phyloP scores from a whole-genome alignment of 35 echinoderm and acorn worm species.

The Ophiothrix spiculata region DNA sequence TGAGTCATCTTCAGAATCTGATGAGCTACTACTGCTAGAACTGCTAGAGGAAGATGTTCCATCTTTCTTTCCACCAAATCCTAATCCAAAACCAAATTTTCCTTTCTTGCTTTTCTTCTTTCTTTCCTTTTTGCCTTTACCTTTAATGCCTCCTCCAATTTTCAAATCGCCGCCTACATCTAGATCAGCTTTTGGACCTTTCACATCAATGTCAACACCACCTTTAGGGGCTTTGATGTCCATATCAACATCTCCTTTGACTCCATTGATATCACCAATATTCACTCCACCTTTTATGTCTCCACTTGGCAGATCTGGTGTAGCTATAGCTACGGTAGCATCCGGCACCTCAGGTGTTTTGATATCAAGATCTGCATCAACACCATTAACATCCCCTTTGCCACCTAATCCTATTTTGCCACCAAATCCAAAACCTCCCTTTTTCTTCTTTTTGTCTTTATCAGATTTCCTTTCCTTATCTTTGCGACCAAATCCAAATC shows the following conservation, averaged over 20 bases:
- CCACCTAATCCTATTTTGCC: conserved; percentile 37
- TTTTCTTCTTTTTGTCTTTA: conserved; percentile 31
- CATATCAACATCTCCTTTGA: conserved; percentile 28
- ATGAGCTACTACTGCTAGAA: conserved; percentile 43
- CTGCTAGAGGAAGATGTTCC: conserved; percentile 29
- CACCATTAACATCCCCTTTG: conserved; percentile 38
- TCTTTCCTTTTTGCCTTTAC: conserved; percentile 41
- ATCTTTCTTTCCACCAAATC: conserved; percentile 58
- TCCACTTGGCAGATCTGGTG: conserved; percentile 10
- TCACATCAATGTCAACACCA: conserved; percentile 48
- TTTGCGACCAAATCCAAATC: conserved; percentile 24
- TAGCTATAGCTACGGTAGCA: conserved; percentile 9
- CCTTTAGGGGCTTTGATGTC: conserved; percentile 26
- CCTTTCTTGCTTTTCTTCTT: conserved; percentile 60
- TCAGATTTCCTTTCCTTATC: conserved; percentile 28
- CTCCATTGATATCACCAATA: conserved; percentile 27
- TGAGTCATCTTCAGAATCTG: conserved; percentile 41
- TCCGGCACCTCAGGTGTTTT: conserved; percentile 35
- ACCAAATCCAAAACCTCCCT: conserved; percentile 45
- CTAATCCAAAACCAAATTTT: conserved; percentile 68
- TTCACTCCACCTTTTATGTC: conserved; percentile 10
- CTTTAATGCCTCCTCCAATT: conserved; percentile 26
- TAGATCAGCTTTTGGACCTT: conserved; percentile 27
- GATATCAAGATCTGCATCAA: conserved; percentile 14
- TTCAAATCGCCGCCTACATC: conserved; percentile 23